phyloP scores from a whole-genome alignment of 2,888 invertebrate genomes.

The Heteromurus nitidus region DNA sequence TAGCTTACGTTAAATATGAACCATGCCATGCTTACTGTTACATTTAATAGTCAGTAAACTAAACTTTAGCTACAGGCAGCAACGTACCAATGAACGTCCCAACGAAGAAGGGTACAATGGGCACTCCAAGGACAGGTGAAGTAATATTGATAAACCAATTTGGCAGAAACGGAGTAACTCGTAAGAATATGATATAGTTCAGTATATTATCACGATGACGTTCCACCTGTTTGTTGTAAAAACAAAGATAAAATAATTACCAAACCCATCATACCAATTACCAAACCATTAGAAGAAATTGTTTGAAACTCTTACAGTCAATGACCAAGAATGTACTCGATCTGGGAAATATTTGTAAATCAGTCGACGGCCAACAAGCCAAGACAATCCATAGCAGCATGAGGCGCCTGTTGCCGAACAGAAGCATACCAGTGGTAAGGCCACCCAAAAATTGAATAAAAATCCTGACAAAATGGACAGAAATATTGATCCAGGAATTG shows the following conservation, averaged over 20 bases:
- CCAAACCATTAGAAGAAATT: background rate
- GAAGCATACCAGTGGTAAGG: conserved; percentile 89
- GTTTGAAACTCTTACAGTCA: conserved; percentile 80
- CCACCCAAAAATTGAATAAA: conserved; percentile 93
- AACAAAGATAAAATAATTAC: conserved; percentile 2
- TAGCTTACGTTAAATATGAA: background rate
- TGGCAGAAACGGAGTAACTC: conserved; percentile 97
- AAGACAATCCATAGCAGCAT: conserved; percentile 94
- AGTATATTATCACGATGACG: conserved; percentile 92
- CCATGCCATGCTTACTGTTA: background rate
- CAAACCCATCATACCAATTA: background rate
- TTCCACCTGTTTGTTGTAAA: conserved; percentile 77
- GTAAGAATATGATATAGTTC: conserved; percentile 96
- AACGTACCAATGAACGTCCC: conserved; percentile 93
- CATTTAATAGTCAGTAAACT: background rate
- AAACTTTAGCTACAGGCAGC: too few species aligned
- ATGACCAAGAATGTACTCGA: conserved; percentile 89
- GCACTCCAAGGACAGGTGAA: conserved; percentile 97
- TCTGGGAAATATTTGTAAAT: conserved; percentile 93
- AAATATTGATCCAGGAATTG: conserved; percentile 99
- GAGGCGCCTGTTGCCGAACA: conserved; percentile 98
- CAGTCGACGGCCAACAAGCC: conserved; percentile 89
- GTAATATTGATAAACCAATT: conserved; percentile 99
- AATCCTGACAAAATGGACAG: conserved; percentile 97
- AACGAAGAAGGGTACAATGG: conserved; percentile 91